Base-by-base conservation (phyloP, 2,113 vertebrate genomes). In the Triplophysa tibetana region DNA sequence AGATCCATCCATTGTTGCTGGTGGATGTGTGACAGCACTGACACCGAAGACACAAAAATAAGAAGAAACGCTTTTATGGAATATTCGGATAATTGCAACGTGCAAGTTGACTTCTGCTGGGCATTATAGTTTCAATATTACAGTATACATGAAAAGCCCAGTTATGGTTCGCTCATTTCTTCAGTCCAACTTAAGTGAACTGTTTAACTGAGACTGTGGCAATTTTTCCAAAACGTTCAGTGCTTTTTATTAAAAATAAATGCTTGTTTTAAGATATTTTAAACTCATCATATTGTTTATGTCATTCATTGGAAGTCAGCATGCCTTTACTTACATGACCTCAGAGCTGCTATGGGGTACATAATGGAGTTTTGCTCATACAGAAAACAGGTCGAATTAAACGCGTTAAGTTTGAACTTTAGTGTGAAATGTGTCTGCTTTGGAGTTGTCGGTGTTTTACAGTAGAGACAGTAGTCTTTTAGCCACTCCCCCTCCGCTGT, bases 401-500 rank as follows among this genome's bases (percentile, higher is more conserved):
- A 58, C 50, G 11, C 17, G 24, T 66, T 48, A 60, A 61, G 60
- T 16, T 63, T 13, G 33, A 16, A 63, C 65, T 75, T 85, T 86
- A 86, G 84, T 85, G 80, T 17, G 69, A 89, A 80, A 92, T 84
- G 91, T 91, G 91, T 91, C 90, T 92, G 88, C 90, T 92, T 90
- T 86, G 90, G 92, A 93, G 91, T 90, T 88, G 92, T 93, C 92
- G 91, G 88, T 91, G 95, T 94, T 95, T 93, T 95, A 95, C 95
- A 94, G 94, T 95, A 94, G 89, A 87, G 90, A 92, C 95, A 94
- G 93, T 89, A 84, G 50, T 13, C n/a, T 70, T 12, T 92, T 94
- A 90, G 94, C 95, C 96, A 95, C 96, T 92, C 95, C 96, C 94
- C 93, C 94, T 91, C 89, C 86, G 88, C 89, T 89, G 91, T 91